Conservation (phyloP, 2,888 invertebrate species). For the Mellilla xanthometata region DNA sequence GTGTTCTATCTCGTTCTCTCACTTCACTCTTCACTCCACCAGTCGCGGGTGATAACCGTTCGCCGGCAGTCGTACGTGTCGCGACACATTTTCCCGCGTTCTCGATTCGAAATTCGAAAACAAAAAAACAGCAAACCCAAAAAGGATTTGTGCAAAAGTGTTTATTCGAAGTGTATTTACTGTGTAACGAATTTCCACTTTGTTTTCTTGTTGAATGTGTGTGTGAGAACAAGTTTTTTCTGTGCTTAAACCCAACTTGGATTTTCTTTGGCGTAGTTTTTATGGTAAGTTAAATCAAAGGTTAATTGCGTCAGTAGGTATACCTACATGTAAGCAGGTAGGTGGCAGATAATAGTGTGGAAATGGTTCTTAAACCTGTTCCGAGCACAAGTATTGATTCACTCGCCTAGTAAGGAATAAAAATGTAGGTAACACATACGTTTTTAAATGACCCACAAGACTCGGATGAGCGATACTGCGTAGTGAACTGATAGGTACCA, state of each 20-base stretch:
- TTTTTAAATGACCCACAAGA: no score
- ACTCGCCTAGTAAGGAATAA: background rate
- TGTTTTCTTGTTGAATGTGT: conserved; percentile 44
- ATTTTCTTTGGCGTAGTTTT: conserved; percentile 61
- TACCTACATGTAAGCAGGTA: conserved; percentile 11
- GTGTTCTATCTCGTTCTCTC: conserved; percentile 56
- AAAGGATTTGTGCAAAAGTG: conserved; percentile 36
- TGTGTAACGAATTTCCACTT: conserved; percentile 44
- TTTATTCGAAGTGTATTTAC: conserved; percentile 38
- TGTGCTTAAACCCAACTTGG: conserved; percentile 58
- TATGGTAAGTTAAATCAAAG: conserved; percentile 64
- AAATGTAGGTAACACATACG: background rate
- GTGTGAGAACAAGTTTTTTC: conserved; percentile 60
- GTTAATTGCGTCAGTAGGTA: conserved; percentile 29
- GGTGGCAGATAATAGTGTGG: conserved; percentile 2
- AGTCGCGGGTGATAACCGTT: conserved; percentile 71
- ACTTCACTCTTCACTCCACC: conserved; percentile 27
- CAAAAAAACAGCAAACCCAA: conserved; percentile 33
- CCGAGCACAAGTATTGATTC: background rate
- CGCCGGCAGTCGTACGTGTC: conserved; percentile 41
- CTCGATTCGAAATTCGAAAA: conserved; percentile 41
- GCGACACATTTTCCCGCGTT: conserved; percentile 51
- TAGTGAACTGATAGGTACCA: no score
- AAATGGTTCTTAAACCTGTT: conserved; percentile 8
- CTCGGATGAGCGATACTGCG: no score